Base-by-base conservation (phyloP, 2,888 invertebrate species). In the Pollenia amentaria region DNA sequence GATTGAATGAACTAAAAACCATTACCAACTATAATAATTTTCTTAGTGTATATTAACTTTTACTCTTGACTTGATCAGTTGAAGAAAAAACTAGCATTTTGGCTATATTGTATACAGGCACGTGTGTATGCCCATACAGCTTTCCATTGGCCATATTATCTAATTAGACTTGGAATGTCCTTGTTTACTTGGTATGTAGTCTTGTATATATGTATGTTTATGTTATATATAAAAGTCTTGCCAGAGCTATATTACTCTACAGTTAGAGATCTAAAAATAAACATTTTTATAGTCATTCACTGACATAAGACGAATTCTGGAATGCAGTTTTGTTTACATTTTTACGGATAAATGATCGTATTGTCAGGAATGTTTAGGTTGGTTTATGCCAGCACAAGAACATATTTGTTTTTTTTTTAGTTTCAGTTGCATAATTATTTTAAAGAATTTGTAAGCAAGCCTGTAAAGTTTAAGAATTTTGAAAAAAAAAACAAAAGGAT, bases 221-320 rank as follows among this genome's bases (percentile, higher is more conserved):
- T 18, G 48, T 11, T 16, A 40, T 51, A 70, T 64, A 16, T 60
- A 42, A n/a, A n/a, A 51, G 38, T 69, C 18, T 6, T 16, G 29
- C 3, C 42, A 9, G 53, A 12, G 14, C 9, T 72, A 86, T 86
- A 86, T 86, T 83, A 83, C 70, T 75, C 77, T 70, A 81, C 86
- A 88, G 88, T 86, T 88, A 88, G 81, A 65, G 84, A 88, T 85
- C 88, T 87, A 87, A 88, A 88, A 88, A 88, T 87, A 86, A 76
- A 65, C 64, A 2, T 57, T 51, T 69, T 46, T 48, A 11, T 70
- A 18, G 11, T 48, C 44, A 78, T 44, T 55, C 65, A 46, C n/a
- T 53, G 16, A 21, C 48, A 64, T 57, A 46, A 40, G 10, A 77
- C 57, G 75, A 67, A 55, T 73, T 73, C 44, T n/a, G 65, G 72